These are phyloP conservation scores for Anthopleura xanthogrammica DNA, from an alignment of 92 coral and sea anemone species.

Conservation along the genomic window DNA sequence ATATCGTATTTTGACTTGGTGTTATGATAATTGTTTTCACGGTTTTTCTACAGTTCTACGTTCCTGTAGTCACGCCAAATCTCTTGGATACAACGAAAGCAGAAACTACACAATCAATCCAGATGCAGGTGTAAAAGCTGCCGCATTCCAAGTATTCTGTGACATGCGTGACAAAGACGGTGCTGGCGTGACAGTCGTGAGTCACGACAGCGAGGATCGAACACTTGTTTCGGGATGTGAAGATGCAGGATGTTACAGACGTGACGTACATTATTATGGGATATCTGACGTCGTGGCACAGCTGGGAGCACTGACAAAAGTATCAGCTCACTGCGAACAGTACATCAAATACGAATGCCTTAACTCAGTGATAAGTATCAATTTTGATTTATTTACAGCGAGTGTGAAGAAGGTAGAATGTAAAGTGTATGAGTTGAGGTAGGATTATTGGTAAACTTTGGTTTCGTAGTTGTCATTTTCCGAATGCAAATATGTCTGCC, in stretches of 20 bases:
- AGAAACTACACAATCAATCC: too few species aligned
- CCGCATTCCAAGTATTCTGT: conserved; percentile 28
- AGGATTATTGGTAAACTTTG: not conserved
- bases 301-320: conserved; percentile 15
- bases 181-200: not conserved
- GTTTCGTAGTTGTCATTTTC: not conserved
- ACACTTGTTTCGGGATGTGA: conserved; percentile 40
- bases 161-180: too few species aligned
- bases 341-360: conserved; percentile 19
- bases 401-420: too few species aligned
- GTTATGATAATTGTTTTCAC: too few species aligned
- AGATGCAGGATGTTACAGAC: conserved; percentile 18
- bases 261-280: conserved; percentile 25
- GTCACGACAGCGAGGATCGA: conserved; percentile 43
- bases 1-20: too few species aligned
- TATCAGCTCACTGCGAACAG: conserved; percentile 28
- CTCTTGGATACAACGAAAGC: conserved; percentile 10
- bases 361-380: not conserved
- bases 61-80: conserved; percentile 33
- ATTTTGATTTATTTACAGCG: not conserved
- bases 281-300: conserved; percentile 20
- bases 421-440: too few species aligned
- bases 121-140: not conserved
- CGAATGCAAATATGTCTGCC: too few species aligned
- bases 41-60: too few species aligned